Percentiles rank a stretch among this genome's conserved stretches.
Conservation (phyloP, 1,140 invertebrate species). For the Holcopasites calliopsidis region DNA sequence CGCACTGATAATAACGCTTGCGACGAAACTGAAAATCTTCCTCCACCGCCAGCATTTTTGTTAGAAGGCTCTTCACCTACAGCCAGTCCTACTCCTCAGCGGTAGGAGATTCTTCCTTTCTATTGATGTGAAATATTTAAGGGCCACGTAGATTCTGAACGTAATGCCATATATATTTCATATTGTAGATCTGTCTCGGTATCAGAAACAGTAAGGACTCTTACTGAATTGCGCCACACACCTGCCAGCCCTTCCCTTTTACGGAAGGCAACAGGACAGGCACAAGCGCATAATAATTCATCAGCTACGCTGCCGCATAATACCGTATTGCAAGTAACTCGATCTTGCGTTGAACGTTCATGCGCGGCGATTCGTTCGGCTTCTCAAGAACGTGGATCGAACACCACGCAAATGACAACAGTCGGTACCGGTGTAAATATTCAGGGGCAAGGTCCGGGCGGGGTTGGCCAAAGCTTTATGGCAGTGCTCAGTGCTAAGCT, state of each 20-base stretch:
- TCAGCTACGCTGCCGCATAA: conserved; percentile 43
- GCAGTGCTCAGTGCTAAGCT: conserved; percentile 87
- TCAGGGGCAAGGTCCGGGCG: conserved; percentile 74
- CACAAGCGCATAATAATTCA: conserved; percentile 59
- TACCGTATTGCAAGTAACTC: conserved; percentile 65
- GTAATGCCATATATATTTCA: conserved; percentile 8
- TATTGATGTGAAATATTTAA: conserved; percentile 1
- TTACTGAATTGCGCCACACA: conserved; percentile 91
- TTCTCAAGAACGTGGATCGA: conserved; percentile 72
- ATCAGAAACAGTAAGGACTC: conserved; percentile 91
- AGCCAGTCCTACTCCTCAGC: conserved; percentile 72
- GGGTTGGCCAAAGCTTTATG: conserved; percentile 84
- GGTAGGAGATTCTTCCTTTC: conserved; percentile 42
- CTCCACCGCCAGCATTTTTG: conserved; percentile 91
- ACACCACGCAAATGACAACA: conserved; percentile 62
- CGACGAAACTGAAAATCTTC: conserved; percentile 85
- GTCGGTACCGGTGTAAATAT: conserved; percentile 30
- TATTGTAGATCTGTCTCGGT: conserved; percentile 80
- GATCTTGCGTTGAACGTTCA: conserved; percentile 66
- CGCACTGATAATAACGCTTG: conserved; percentile 56
- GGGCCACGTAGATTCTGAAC: not conserved
- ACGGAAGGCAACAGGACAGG: conserved; percentile 78
- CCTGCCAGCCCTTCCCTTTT: conserved; percentile 90
- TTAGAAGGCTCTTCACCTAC: conserved; percentile 82
- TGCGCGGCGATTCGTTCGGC: conserved; percentile 56